These are phyloP conservation scores for Diaphora mendica DNA, from an alignment of 2,888 invertebrate species.

Conservation along the genomic window DNA sequence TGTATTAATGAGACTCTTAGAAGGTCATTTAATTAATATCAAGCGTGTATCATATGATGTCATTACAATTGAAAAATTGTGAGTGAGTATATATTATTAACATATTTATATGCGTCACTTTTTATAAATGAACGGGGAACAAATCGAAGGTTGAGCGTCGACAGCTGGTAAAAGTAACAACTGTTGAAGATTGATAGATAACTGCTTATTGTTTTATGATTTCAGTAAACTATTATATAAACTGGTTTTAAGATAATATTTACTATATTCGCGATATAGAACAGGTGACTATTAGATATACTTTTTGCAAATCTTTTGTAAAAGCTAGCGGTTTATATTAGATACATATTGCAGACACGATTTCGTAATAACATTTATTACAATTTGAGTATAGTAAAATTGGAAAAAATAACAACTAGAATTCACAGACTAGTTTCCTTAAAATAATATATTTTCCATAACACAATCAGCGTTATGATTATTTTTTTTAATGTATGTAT, in stretches of 20 bases:
- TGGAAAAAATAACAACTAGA: not conserved
- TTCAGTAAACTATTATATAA: conserved; percentile 21
- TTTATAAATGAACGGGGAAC: conserved; percentile 41
- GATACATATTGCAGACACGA: not conserved
- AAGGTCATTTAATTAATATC: conserved; percentile 61
- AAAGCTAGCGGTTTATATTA: not conserved
- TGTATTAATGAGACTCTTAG: conserved; percentile 64
- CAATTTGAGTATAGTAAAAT: not conserved
- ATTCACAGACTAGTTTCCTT: not conserved
- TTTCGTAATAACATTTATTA: not conserved
- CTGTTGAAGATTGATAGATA: conserved; percentile 34
- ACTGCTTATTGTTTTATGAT: conserved; percentile 25
- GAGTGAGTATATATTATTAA: conserved; percentile 27
- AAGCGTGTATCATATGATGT: conserved; percentile 43
- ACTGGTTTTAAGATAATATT: conserved; percentile 14
- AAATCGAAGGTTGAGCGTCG: conserved; percentile 49
- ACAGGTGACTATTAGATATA: conserved; percentile 9
- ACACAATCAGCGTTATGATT: too few species aligned
- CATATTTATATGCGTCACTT: conserved; percentile 22
- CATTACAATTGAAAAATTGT: conserved; percentile 33
- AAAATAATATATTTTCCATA: not conserved
- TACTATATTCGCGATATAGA: conserved; percentile 16
- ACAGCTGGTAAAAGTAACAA: conserved; percentile 46
- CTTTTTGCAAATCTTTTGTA: not conserved
- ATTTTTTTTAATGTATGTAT: not conserved